Conservation (phyloP, 2,888 invertebrate species). For the Sinelater perroti region DNA sequence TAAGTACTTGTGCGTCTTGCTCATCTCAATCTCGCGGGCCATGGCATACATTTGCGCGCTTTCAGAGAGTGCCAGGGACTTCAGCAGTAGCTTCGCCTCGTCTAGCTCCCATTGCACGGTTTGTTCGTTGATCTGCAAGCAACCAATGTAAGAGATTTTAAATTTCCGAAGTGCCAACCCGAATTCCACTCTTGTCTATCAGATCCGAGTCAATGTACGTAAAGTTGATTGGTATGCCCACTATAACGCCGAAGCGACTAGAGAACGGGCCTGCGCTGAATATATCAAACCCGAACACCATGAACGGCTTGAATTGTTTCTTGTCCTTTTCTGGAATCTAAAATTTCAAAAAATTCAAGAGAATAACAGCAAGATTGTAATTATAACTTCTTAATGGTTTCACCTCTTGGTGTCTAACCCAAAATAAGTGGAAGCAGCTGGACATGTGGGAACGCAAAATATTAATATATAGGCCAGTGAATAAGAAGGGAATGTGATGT, state of each 20-base stretch:
- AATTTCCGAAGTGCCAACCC: constrained; percentile 52
- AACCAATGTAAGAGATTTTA: background rate
- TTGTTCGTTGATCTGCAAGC: constrained; percentile 68
- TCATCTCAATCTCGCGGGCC: constrained; percentile 75
- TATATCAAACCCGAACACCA: constrained; percentile 77
- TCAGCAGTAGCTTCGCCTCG: constrained; percentile 68
- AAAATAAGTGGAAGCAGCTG: too few relatives aligned
- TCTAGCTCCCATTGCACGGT: constrained; percentile 72
- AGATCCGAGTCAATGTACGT: constrained; percentile 65
- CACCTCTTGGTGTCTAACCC: too few relatives aligned
- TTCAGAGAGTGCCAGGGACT: constrained; percentile 77
- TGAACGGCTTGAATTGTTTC: constrained; percentile 70
- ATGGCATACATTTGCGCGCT: constrained; percentile 83
- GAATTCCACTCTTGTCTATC: constrained; percentile 68
- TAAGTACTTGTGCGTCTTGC: constrained; percentile 67
- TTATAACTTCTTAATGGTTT: background rate
- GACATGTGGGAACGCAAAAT: too few relatives aligned
- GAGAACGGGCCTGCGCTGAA: constrained; percentile 71
- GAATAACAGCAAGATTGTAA: constrained; percentile 3
- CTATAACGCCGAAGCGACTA: constrained; percentile 67
- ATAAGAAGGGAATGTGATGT: too few relatives aligned
- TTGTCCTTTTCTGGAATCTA: constrained; percentile 62
- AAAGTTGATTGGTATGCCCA: constrained; percentile 81
- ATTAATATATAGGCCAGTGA: too few relatives aligned
- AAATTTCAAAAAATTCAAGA: constrained; percentile 32